phyloP scores from a whole-genome alignment of 2,113 vertebrate genomes.

The Neomonachus schauinslandi region DNA sequence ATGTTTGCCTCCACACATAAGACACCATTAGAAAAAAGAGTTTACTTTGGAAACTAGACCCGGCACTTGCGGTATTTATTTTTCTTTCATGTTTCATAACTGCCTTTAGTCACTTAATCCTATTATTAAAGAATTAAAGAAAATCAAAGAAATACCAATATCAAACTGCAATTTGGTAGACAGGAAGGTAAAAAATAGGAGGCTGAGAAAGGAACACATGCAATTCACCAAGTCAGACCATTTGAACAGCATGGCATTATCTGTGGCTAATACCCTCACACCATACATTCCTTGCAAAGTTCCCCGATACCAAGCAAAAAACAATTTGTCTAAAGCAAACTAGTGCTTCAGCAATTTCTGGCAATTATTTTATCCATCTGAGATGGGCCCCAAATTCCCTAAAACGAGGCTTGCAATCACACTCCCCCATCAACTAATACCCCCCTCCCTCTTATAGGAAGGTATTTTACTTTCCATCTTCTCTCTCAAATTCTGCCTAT shows the following conservation, averaged over 20 bases:
- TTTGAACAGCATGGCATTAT: background rate
- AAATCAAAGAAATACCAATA: background rate
- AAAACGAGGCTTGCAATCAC: background rate
- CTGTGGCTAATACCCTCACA: background rate
- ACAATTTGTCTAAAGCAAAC: background rate
- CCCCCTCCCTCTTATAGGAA: background rate
- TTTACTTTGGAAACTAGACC: background rate
- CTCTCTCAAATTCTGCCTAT: background rate
- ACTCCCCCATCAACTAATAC: background rate
- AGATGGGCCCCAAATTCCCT: background rate
- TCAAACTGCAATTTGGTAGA: background rate
- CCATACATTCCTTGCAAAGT: background rate
- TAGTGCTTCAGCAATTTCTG: background rate
- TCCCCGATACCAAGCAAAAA: background rate
- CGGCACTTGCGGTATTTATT: background rate
- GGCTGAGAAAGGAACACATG: background rate
- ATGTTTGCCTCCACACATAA: background rate
- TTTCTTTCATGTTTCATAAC: slow-evolving; percentile 21
- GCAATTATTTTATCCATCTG: background rate
- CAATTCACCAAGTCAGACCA: background rate
- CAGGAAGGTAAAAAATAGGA: background rate
- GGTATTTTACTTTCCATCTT: background rate
- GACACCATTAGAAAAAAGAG: background rate
- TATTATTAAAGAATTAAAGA: slow-evolving; percentile 31
- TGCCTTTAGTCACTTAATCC: background rate